Evolutionary conservation across 2,797 vertebrate species (phyloP).

Genomic region (Tadarida brasiliensis): DNA sequence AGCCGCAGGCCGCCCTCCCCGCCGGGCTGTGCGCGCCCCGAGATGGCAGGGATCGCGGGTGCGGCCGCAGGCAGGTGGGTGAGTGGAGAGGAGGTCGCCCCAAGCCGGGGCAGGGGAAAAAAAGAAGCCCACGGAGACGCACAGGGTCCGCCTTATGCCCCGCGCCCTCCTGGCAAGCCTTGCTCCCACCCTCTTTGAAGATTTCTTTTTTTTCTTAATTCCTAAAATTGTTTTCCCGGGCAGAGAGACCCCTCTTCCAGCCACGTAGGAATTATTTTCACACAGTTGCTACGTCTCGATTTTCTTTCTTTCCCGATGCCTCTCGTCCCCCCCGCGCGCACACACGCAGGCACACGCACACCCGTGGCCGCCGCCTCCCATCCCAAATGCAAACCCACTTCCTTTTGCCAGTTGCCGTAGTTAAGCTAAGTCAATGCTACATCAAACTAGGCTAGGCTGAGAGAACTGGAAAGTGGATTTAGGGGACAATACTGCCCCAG

Average conservation of each 20-base stretch:
- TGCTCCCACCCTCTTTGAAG: slow-evolving; percentile 27
- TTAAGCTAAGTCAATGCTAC: slow-evolving; percentile 77
- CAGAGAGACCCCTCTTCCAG: slow-evolving; percentile 50
- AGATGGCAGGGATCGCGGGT: slow-evolving; percentile 72
- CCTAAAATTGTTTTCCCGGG: slow-evolving; percentile 58
- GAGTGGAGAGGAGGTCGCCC: slow-evolving; percentile 37
- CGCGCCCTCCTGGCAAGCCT: slow-evolving; percentile 37
- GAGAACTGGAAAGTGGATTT: slow-evolving; percentile 80
- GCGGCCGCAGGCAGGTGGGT: slow-evolving; percentile 57
- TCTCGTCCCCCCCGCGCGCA: not conserved
- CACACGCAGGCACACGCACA: not conserved
- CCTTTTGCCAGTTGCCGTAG: slow-evolving; percentile 75
- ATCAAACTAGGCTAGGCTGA: slow-evolving; percentile 78
- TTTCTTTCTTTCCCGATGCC: slow-evolving; percentile 44
- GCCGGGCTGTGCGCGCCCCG: slow-evolving; percentile 3
- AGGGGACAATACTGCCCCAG: slow-evolving; percentile 85
- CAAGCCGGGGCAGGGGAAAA: not conserved
- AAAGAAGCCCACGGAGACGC: slow-evolving; percentile 50
- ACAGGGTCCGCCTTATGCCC: slow-evolving; percentile 37
- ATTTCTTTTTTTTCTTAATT: slow-evolving; percentile 34
- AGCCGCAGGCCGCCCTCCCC: not conserved
- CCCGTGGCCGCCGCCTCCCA: slow-evolving; percentile 67
- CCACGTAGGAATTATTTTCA: slow-evolving; percentile 54
- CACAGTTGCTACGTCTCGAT: slow-evolving; percentile 65
- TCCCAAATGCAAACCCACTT: slow-evolving; percentile 78